Conservation (phyloP, 1,140 invertebrate genomes). For the Platyscapa corneri region DNA sequence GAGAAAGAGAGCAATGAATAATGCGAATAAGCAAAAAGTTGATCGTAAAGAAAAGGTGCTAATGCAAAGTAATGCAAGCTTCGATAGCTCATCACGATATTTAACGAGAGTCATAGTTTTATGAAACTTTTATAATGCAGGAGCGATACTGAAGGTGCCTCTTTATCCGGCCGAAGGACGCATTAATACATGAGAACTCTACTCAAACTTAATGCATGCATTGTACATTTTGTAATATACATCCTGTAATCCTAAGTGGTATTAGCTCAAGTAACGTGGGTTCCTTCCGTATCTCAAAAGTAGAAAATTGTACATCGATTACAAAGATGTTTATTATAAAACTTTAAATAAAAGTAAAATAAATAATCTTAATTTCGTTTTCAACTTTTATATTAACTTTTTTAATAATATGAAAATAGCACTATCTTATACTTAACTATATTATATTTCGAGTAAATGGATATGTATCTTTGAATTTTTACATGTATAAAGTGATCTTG, state of each 20-base stretch:
- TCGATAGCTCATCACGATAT: conserved; percentile 14
- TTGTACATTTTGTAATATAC: neutral
- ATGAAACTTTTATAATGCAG: conserved; percentile 25
- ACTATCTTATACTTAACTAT: too few species aligned
- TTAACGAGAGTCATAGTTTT: conserved; percentile 10
- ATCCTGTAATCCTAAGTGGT: neutral
- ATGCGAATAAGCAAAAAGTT: conserved; percentile 35
- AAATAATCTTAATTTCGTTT: too few species aligned
- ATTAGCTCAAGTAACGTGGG: neutral
- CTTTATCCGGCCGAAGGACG: neutral
- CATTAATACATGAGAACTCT: conserved; percentile 13
- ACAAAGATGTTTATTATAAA: too few species aligned
- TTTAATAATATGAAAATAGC: too few species aligned
- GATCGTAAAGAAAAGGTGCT: conserved; percentile 11
- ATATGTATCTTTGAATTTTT: too few species aligned
- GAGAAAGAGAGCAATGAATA: conserved; percentile 14
- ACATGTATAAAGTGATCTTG: too few species aligned
- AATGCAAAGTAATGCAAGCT: neutral
- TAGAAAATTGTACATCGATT: neutral
- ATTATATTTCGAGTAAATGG: too few species aligned
- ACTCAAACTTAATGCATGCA: neutral
- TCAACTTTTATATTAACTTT: too few species aligned
- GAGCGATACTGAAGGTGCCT: neutral
- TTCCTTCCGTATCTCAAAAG: neutral
- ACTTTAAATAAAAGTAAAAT: too few species aligned